A percentile compares a stretch with the other conserved stretches of the same genome.
Evolutionary conservation across 2,113 vertebrate species (phyloP).

Genomic region (Xyliphius kryptos): DNA sequence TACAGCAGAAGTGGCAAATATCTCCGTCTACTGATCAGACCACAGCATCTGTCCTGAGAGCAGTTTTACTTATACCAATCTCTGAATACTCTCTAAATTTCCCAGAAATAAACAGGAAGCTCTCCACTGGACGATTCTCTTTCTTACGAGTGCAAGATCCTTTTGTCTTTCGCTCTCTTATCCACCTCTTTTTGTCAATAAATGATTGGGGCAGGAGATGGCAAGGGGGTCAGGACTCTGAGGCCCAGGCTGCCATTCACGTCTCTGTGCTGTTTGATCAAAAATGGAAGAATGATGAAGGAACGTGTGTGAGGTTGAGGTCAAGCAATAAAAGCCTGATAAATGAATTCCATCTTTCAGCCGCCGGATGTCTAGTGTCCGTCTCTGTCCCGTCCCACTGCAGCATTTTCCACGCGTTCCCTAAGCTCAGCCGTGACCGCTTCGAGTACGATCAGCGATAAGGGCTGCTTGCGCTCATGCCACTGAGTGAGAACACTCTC

Average conservation of each 20-base stretch:
- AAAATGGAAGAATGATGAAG: constrained; percentile 39
- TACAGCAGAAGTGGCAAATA: background rate
- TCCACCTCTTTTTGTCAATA: constrained; percentile 26
- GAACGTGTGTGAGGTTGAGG: constrained; percentile 45
- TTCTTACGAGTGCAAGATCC: background rate
- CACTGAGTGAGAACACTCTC: constrained; percentile 38
- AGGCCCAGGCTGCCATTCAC: constrained; percentile 43
- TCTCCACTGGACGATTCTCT: background rate
- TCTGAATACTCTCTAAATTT: background rate
- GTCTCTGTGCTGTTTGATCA: constrained; percentile 44
- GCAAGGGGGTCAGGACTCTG: constrained; percentile 31
- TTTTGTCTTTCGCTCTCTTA: constrained; percentile 10
- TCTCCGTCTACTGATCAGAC: background rate
- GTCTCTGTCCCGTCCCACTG: constrained; percentile 41
- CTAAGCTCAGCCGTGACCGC: constrained; percentile 47
- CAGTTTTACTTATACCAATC: constrained; percentile 1
- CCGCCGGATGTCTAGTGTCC: constrained; percentile 57
- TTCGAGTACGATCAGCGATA: constrained; percentile 46
- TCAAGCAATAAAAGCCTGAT: constrained; percentile 61
- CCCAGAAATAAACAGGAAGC: constrained; percentile 1
- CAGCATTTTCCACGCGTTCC: constrained; percentile 42
- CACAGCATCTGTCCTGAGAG: constrained; percentile 4
- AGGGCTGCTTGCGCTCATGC: constrained; percentile 44
- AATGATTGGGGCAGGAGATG: constrained; percentile 11
- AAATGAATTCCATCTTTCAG: constrained; percentile 59